Conservation (phyloP, 2,797 vertebrate species). For the Gallirallus australis region DNA sequence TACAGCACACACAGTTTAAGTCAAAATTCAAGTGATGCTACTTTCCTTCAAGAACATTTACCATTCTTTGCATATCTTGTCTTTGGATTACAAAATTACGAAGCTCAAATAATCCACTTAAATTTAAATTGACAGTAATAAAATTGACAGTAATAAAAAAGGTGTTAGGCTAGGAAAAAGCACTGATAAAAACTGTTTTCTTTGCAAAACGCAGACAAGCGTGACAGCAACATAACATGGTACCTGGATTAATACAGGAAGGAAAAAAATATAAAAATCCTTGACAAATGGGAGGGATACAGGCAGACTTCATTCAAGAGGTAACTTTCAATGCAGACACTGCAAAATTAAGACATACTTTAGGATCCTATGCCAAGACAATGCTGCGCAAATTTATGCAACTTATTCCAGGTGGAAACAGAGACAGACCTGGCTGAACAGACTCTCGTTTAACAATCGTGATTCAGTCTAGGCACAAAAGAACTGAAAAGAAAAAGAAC, state of each 20-base stretch:
- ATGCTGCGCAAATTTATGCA: slow-evolving; percentile 43
- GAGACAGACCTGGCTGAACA: slow-evolving; percentile 36
- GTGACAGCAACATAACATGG: slow-evolving; percentile 30
- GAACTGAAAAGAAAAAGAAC: slow-evolving; percentile 8
- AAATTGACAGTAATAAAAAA: not conserved
- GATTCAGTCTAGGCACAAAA: slow-evolving; percentile 46
- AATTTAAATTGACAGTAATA: not conserved
- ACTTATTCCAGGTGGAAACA: slow-evolving; percentile 57
- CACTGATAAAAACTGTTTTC: not conserved
- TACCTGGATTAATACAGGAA: slow-evolving; percentile 23
- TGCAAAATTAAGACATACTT: slow-evolving; percentile 52
- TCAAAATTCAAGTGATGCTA: not conserved
- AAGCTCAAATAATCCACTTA: slow-evolving; percentile 41
- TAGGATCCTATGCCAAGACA: slow-evolving; percentile 43
- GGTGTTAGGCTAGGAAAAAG: not conserved
- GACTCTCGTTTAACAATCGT: slow-evolving; percentile 27
- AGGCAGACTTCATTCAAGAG: slow-evolving; percentile 20
- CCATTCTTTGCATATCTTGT: not conserved
- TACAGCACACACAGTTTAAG: not conserved
- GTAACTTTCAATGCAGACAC: not conserved
- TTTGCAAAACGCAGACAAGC: not conserved
- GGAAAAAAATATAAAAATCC: not conserved
- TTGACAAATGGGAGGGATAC: slow-evolving; percentile 1
- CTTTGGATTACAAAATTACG: not conserved
- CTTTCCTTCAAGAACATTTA: not conserved